These are phyloP conservation scores for Euthynnus affinis DNA, from an alignment of 2,797 vertebrate genomes.

Conservation along the genomic window DNA sequence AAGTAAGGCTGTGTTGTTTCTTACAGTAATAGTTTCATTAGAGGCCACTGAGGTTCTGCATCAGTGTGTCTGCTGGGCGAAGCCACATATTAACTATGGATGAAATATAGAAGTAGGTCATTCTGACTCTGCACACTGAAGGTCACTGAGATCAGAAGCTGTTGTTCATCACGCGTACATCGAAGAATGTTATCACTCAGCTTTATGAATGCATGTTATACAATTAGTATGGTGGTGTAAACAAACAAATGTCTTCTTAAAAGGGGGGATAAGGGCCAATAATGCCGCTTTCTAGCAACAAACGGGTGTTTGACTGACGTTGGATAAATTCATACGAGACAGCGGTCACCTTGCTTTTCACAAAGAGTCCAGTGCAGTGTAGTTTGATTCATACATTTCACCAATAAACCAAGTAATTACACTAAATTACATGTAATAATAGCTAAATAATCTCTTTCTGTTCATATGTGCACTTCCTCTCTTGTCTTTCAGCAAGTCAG, in stretches of 20 bases:
- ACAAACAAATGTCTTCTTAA: slow-evolving; percentile 11
- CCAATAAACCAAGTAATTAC: too few relatives aligned
- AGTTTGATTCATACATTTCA: too few relatives aligned
- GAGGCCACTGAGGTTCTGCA: not conserved
- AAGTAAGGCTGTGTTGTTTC: slow-evolving; percentile 95
- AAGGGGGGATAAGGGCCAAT: too few relatives aligned
- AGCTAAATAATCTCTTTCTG: too few relatives aligned
- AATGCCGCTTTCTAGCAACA: too few relatives aligned
- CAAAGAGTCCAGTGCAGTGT: too few relatives aligned
- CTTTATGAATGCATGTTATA: not conserved
- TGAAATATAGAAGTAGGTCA: slow-evolving; percentile 64
- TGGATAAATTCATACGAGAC: too few relatives aligned
- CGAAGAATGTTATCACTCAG: slow-evolving; percentile 1
- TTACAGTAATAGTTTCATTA: slow-evolving; percentile 13
- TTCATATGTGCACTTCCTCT: too few relatives aligned
- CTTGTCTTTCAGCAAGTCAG: too few relatives aligned
- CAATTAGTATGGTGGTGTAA: not conserved
- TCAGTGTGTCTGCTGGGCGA: slow-evolving; percentile 14
- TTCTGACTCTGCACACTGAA: slow-evolving; percentile 22
- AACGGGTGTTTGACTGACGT: too few relatives aligned
- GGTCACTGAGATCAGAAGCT: slow-evolving; percentile 32
- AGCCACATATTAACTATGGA: slow-evolving; percentile 59
- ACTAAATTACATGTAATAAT: too few relatives aligned
- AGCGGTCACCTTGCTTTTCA: not conserved
- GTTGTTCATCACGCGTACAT: slow-evolving; percentile 11